phyloP scores from a whole-genome alignment of 53 echinoderm and acorn worm species.

The Paracentrotus lividus region DNA sequence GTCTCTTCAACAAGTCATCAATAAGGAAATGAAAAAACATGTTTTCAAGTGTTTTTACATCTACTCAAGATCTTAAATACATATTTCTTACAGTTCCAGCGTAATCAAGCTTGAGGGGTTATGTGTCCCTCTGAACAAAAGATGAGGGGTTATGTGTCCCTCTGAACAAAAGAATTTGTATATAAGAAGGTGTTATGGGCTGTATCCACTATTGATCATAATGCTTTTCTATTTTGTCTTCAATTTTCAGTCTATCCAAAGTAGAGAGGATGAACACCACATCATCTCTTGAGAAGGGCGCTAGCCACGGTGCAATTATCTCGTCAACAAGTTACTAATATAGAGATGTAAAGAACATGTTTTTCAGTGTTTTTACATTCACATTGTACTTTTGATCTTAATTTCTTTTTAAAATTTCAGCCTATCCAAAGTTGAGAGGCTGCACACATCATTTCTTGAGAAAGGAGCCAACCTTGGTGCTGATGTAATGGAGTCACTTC shows the following conservation, averaged over 20 bases:
- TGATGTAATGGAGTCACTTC: not conserved
- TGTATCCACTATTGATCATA: too few species aligned
- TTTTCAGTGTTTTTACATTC: too few species aligned
- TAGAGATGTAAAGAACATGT: constrained; percentile 35
- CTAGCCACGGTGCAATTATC: not conserved
- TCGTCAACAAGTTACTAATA: not conserved
- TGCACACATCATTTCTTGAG: constrained; percentile 25
- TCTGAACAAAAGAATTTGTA: not conserved
- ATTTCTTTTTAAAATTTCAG: not conserved
- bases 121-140: too few species aligned
- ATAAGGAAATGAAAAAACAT: not conserved
- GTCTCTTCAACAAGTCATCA: not conserved
- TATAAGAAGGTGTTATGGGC: not conserved
- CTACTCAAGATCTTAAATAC: not conserved
- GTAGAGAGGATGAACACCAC: too few species aligned
- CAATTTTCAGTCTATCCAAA: too few species aligned
- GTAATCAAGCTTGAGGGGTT: not conserved
- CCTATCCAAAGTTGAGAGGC: not conserved
- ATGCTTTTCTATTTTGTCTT: too few species aligned
- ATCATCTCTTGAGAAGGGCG: too few species aligned
- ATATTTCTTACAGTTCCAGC: not conserved
- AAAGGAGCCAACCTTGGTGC: not conserved
- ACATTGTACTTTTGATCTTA: not conserved
- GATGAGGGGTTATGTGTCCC: too few species aligned
- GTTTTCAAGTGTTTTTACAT: not conserved